Base-by-base conservation (phyloP, 2,113 vertebrate species). In the Brachypteracias leptosomus region DNA sequence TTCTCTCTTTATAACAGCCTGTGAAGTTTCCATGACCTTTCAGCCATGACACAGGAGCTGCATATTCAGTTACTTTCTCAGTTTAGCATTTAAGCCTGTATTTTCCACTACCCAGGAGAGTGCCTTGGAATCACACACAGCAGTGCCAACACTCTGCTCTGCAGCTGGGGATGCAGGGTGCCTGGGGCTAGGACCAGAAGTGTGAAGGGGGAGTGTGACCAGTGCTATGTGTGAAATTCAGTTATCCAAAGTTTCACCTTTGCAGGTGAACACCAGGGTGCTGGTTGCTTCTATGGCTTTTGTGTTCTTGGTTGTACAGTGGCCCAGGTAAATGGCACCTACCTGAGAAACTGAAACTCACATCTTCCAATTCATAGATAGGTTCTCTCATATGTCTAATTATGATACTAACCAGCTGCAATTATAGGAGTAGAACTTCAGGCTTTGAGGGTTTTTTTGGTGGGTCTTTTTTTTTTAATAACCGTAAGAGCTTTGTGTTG, bases 141-240 rank as follows among this genome's bases (percentile, higher is more conserved):
- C 52, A 20, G 31, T 46, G 36, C 29, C 57, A 84, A 26, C 6
- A 26, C 47, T 28, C 85, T 79, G 16, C 10, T 18, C 21, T 58
- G 3, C 47, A 55, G 19, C 35, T 16, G 17, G 17, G 38, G 33
- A 22, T 88, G 22, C 22, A 59, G 4, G 61, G 38, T 63, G 92
- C 10, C 33, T 55, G 29, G 16, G 61, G 25, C 28, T 25, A 42
- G 25, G n/a, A 63, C 13, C 36, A 25, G 36, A 10, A 0, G 0
- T 8, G 3, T 59, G 62, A 55, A 42, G 22, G 44, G 19, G 28
- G 9, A 85, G 7, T 0, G 0, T 57, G 33, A 58, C 28, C 28
- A 67, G 49, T 26, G 54, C 58, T 80, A 9, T 70, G 26, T 35
- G 52, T 66, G 62, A 92, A 54, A 72, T 67, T 33, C 5, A 51